Percentiles rank a stretch among this genome's conserved stretches.
Evolutionary conservation across 1,140 invertebrate species (phyloP).

Genomic region (Tetramorium simillimum): DNA sequence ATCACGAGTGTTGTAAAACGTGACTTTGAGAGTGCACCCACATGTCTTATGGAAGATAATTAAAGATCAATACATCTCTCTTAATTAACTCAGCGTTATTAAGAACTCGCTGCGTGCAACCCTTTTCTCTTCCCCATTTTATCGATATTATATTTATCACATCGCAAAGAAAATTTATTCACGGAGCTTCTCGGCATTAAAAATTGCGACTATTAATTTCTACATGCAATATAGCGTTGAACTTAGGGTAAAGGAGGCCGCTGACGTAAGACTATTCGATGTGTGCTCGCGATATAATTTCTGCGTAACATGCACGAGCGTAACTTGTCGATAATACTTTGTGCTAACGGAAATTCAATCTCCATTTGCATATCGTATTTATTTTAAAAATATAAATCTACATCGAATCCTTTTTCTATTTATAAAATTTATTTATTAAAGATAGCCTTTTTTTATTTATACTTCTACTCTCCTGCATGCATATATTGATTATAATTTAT

Average conservation of each 20-base stretch:
- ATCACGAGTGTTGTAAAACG: slow-evolving; percentile 70
- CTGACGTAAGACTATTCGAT: slow-evolving; percentile 19
- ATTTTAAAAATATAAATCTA: not conserved
- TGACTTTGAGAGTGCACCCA: slow-evolving; percentile 57
- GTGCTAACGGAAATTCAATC: not conserved
- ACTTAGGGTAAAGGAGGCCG: not conserved
- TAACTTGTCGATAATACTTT: slow-evolving; percentile 34
- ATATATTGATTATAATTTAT: not conserved
- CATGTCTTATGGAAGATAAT: slow-evolving; percentile 75
- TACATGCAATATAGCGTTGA: slow-evolving; percentile 29
- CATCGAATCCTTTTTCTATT: not conserved
- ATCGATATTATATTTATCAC: slow-evolving; percentile 18
- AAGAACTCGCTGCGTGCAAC: slow-evolving; percentile 10
- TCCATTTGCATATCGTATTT: not conserved
- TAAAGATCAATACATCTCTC: slow-evolving; percentile 70
- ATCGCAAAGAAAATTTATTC: slow-evolving; percentile 4
- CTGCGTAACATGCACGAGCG: slow-evolving; percentile 21
- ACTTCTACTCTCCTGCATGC: not conserved
- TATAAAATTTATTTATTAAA: not conserved
- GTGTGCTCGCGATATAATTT: slow-evolving; percentile 30
- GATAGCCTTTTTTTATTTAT: not conserved
- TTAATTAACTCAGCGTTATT: slow-evolving; percentile 68
- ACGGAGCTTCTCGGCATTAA: not conserved
- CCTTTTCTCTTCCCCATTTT: not conserved
- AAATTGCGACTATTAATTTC: slow-evolving; percentile 27